Base-by-base conservation (phyloP, 2,888 invertebrate species). In the Hecatera dysodea region DNA sequence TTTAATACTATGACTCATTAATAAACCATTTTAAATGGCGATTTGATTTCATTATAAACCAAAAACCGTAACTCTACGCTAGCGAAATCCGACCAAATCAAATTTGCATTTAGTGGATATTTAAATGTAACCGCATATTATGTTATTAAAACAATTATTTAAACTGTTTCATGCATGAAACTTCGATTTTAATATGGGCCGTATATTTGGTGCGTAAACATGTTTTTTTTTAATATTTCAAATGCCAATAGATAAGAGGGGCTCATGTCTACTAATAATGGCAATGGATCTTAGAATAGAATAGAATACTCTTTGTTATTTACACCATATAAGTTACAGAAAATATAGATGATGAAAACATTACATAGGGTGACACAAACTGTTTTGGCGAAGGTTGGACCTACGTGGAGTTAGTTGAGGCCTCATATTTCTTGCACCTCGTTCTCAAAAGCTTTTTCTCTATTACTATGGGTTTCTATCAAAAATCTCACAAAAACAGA, bases 31-130 rank as follows among this genome's bases (percentile, higher is more conserved):
- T 67, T 72, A 78, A 83, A 81, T 82, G 73, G 73, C 75, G 78
- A 87, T 86, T 86, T 87, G 81, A 88, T 88, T 87, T 85, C 80
- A 88, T 88, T 85, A 85, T 83, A 81, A 78, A 80, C 84, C 83
- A 84, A 87, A 87, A 86, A 64, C 83, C 76, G 77, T 85, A 83
- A 85, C 80, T 85, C 76, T 69, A 78, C 84, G 80, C 84, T 84
- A 86, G 82, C 82, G 83, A 85, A 86, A 88, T 85, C 83, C 80
- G 63, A 84, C 81, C 75, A 83, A 83, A 82, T 74, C 72, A 83
- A 84, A 87, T 89, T 88, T 87, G 70, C 84, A 86, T 89, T 88
- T 83, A 74, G 83, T 86, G 81, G 82, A 87, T 85, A 87, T 85
- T 87, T 81, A 79, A 86, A 81, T 75, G 74, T 81, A 72, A 78